Evolutionary conservation across 2,888 invertebrate species (phyloP), one percentile per base, ranked within the genome.

Genomic region (Drosophila peninsularis): DNA sequence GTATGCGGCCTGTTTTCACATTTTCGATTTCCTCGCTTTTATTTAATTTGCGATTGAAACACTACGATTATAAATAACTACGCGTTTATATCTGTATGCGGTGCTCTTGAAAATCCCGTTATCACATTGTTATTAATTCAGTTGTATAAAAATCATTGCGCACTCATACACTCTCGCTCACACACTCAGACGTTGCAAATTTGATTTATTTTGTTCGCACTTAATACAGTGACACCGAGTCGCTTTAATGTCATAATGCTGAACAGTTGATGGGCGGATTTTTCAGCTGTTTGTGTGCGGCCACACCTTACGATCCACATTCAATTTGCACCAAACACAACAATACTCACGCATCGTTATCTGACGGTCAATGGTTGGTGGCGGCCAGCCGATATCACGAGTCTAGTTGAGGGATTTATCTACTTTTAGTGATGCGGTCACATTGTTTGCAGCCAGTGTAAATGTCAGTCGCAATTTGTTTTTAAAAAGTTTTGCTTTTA

Each of bases 401-500:
- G 13, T 14, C 19, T 11, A 36, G 30, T 10, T 36, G 3, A n/a
- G 13, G 19, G 36, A 11, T 42, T 78, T 74, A 36, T 32, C 0
- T 1, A 34, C 37, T 30, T 9, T 32, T 10, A 13, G 2, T 1
- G 9, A 2, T 14, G 47, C 75, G 63, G 69, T 50, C 68, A 78
- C 75, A 75, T 57, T 78, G 69, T 74, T 71, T 79, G 70, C 75
- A 79, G 57, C 21, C 63, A 52, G 75, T 69, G 79, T 78, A 75
- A 75, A 75, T 75, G 69, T 78, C 63, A 75, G 79, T 62, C 75
- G 75, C 75, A 75, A 75, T 75, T 78, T 79, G 75, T 75, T 75
- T 75, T 78, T 75, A 75, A 78, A 69, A 42, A 58, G 69, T 69
- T 79, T 79, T 58, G 49, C 57, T 55, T 47, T 27, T 41, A 49